Percentiles rank a stretch among this genome's conserved stretches.
Conservation (phyloP, 2,888 invertebrate genomes). For the Eupithecia inturbata region DNA sequence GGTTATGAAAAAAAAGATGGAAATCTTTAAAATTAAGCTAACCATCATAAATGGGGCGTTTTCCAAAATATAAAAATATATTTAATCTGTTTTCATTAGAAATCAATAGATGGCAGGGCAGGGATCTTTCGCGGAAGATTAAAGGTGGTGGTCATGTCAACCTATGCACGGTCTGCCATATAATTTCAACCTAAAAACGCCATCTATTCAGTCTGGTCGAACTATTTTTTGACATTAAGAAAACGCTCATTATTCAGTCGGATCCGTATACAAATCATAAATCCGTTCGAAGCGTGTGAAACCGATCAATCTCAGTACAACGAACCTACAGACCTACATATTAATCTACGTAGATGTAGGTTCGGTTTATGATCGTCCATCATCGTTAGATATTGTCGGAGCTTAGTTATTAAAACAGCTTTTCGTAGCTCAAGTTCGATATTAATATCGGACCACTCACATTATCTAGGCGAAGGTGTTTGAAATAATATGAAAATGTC, state of each 20-base stretch:
- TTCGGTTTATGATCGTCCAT: constrained; percentile 3
- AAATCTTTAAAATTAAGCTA: no score
- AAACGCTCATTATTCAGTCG: neutral
- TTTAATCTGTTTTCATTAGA: no score
- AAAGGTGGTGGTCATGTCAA: no score
- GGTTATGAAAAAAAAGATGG: no score
- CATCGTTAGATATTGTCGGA: neutral
- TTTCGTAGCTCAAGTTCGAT: neutral
- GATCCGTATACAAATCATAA: neutral
- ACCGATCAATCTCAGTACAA: constrained; percentile 1
- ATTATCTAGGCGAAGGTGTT: neutral
- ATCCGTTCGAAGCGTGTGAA: neutral
- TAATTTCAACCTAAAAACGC: no score
- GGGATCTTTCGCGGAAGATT: no score
- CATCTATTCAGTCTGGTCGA: no score
- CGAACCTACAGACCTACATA: neutral
- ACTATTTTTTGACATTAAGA: no score
- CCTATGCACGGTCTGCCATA: no score
- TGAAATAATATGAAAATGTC: neutral
- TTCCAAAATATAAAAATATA: no score
- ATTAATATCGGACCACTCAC: neutral
- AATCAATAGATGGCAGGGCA: no score
- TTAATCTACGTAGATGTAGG: neutral
- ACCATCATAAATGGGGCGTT: no score
- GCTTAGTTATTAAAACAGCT: constrained; percentile 1